Conservation (phyloP, 2,888 invertebrate genomes). For the Galerucella calmariensis region DNA sequence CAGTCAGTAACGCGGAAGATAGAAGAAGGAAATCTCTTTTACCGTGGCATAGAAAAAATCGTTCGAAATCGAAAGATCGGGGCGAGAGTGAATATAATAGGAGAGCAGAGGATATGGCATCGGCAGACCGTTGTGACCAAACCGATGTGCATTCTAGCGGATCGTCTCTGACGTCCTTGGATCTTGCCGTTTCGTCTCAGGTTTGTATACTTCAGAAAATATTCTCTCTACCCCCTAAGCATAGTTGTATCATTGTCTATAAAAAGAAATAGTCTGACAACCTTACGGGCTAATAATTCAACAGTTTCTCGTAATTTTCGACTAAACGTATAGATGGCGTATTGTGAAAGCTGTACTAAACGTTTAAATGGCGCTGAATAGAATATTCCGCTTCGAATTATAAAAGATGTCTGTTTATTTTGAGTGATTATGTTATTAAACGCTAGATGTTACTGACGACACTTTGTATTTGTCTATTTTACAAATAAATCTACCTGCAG, state of each 20-base stretch:
- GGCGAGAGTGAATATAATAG: slow-evolving; percentile 67
- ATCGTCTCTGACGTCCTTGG: slow-evolving; percentile 71
- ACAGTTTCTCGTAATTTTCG: too few relatives aligned
- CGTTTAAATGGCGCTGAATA: too few relatives aligned
- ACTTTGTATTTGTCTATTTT: too few relatives aligned
- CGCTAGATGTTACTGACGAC: too few relatives aligned
- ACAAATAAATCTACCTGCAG: too few relatives aligned
- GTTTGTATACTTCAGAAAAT: slow-evolving; percentile 36
- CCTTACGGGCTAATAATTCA: too few relatives aligned
- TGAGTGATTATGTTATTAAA: too few relatives aligned
- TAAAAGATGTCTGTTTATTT: too few relatives aligned
- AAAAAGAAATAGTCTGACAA: too few relatives aligned
- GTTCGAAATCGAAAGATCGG: slow-evolving; percentile 74
- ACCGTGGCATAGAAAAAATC: slow-evolving; percentile 86
- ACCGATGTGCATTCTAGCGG: slow-evolving; percentile 70
- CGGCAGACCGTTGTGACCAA: slow-evolving; percentile 29
- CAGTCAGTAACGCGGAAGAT: slow-evolving; percentile 87
- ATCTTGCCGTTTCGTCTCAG: slow-evolving; percentile 66
- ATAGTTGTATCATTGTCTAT: background rate
- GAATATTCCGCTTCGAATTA: too few relatives aligned
- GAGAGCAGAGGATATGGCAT: slow-evolving; percentile 38
- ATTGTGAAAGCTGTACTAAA: too few relatives aligned
- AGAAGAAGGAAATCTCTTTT: slow-evolving; percentile 88
- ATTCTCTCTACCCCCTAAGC: background rate
- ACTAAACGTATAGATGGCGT: too few relatives aligned